Conservation (phyloP, 2,113 vertebrate species). For the Nettapus auritus region DNA sequence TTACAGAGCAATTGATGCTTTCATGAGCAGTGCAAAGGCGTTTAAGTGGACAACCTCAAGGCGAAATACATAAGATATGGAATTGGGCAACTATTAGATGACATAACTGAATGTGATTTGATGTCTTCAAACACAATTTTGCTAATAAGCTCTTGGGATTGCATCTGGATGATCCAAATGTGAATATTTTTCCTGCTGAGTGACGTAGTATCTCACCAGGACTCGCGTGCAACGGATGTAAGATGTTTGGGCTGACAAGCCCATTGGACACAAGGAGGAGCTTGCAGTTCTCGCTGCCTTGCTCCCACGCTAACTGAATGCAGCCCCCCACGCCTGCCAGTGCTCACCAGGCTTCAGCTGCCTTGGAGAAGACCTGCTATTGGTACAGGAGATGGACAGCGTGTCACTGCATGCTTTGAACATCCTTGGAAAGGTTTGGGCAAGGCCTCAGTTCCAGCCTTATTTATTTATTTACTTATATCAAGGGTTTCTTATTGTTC, state of each 20-base stretch:
- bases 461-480: background rate
- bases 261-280: slow-evolving; percentile 10
- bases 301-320: slow-evolving; percentile 21
- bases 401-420: background rate
- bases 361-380: background rate
- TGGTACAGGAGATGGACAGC: background rate
- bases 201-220: slow-evolving; percentile 60
- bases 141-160: slow-evolving; percentile 32
- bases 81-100: background rate
- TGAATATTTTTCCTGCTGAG: slow-evolving; percentile 38
- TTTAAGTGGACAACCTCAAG: background rate
- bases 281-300: background rate
- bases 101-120: background rate
- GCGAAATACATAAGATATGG: background rate
- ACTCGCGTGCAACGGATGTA: slow-evolving; percentile 40
- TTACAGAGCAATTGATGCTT: background rate
- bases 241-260: slow-evolving; percentile 36
- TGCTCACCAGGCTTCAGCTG: background rate
- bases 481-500: background rate
- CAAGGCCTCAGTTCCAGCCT: background rate
- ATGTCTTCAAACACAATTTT: slow-evolving; percentile 8
- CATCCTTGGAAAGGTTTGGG: background rate
- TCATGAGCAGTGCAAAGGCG: background rate
- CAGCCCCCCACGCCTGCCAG: background rate
- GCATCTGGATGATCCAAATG: slow-evolving; percentile 54